Conservation (phyloP, 2,888 invertebrate species). For the Nemotelus nigrinus region DNA sequence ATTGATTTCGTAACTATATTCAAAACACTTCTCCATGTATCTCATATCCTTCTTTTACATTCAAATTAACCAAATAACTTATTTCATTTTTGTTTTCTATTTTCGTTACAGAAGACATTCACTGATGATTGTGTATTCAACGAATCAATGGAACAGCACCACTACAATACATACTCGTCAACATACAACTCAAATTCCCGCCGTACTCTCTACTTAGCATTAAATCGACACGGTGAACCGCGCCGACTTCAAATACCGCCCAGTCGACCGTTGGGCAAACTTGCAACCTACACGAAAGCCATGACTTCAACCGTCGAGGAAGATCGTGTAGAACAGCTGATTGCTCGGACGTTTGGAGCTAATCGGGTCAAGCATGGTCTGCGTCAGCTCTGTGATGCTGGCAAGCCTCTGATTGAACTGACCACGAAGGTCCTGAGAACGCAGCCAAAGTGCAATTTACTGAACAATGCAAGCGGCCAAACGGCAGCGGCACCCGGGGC, state of each 20-base stretch:
- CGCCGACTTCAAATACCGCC: slow-evolving; percentile 78
- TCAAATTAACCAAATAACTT: slow-evolving; percentile 48
- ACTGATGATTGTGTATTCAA: slow-evolving; percentile 87
- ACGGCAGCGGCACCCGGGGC: slow-evolving; percentile 57
- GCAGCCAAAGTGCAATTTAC: slow-evolving; percentile 62
- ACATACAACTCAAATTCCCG: slow-evolving; percentile 76
- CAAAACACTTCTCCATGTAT: too few relatives aligned
- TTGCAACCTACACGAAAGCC: slow-evolving; percentile 79
- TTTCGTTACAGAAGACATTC: slow-evolving; percentile 83
- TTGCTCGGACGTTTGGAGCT: slow-evolving; percentile 66
- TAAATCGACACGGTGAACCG: slow-evolving; percentile 78
- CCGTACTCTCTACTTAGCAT: slow-evolving; percentile 79
- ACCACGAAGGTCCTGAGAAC: slow-evolving; percentile 64
- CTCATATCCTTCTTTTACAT: too few relatives aligned
- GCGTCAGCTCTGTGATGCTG: slow-evolving; percentile 66
- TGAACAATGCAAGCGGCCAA: slow-evolving; percentile 56
- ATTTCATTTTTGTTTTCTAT: slow-evolving; percentile 51
- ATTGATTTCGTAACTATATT: too few relatives aligned
- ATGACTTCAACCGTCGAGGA: slow-evolving; percentile 70
- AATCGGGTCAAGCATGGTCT: slow-evolving; percentile 65
- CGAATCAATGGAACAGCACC: slow-evolving; percentile 84
- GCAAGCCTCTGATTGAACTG: slow-evolving; percentile 63
- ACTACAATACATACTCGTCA: slow-evolving; percentile 87
- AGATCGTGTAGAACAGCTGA: slow-evolving; percentile 67
- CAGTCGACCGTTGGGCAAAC: slow-evolving; percentile 74